Conservation (phyloP, 2,888 invertebrate genomes). For the Anthoptus insignis region DNA sequence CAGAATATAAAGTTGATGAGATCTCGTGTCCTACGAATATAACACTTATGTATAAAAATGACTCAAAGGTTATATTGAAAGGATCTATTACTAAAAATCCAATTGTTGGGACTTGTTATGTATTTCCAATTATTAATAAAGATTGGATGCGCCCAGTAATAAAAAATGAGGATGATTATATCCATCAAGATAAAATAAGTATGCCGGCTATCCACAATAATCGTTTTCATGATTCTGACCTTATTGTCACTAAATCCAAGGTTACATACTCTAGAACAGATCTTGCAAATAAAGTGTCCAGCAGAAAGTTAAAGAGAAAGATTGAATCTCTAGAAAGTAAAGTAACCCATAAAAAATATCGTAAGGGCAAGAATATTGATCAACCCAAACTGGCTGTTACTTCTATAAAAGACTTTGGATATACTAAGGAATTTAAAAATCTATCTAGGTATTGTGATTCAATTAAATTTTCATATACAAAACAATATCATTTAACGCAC, state of each 20-base stretch:
- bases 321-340: constrained; percentile 58
- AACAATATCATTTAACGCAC: constrained; percentile 70
- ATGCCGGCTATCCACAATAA: background rate
- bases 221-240: constrained; percentile 47
- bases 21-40: constrained; percentile 43
- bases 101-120: constrained; percentile 61
- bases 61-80: constrained; percentile 57
- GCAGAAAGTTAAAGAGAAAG: constrained; percentile 66
- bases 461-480: constrained; percentile 74
- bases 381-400: constrained; percentile 61
- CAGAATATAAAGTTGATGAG: background rate
- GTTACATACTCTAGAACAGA: constrained; percentile 63
- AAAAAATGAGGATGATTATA: background rate
- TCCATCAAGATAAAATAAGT: background rate
- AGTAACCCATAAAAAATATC: constrained; percentile 61
- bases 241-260: constrained; percentile 61
- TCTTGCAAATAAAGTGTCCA: no score
- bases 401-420: constrained; percentile 58
- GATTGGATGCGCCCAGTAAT: background rate
- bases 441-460: constrained; percentile 70
- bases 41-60: constrained; percentile 53
- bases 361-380: constrained; percentile 77
- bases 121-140: constrained; percentile 56
- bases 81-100: constrained; percentile 66
- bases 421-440: constrained; percentile 66